These are phyloP conservation scores for Polymixis flavicincta DNA, from an alignment of 2,888 invertebrate genomes.

Conservation along the genomic window DNA sequence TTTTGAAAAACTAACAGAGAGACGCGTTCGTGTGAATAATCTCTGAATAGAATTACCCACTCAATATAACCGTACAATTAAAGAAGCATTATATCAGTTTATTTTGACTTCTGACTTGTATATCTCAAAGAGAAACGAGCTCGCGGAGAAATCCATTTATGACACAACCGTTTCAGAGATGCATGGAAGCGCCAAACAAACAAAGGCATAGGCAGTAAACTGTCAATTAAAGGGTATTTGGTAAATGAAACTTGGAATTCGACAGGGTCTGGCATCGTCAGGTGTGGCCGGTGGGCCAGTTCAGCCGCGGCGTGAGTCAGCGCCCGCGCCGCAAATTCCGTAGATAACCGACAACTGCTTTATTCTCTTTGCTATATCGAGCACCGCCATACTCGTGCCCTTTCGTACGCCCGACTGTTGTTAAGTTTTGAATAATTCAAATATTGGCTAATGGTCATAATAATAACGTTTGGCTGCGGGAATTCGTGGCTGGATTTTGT, in stretches of 20 bases:
- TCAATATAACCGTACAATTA: background rate
- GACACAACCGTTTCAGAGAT: conserved; percentile 40
- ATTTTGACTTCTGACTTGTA: conserved; percentile 10
- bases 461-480: conserved; percentile 65
- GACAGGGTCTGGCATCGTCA: conserved; percentile 84
- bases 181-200: conserved; percentile 62
- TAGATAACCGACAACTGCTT: conserved; percentile 87
- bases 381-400: conserved; percentile 85
- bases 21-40: background rate
- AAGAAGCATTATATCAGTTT: background rate
- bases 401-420: conserved; percentile 79
- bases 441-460: conserved; percentile 74
- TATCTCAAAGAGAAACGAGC: conserved; percentile 15
- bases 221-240: conserved; percentile 77
- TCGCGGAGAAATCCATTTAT: conserved; percentile 37
- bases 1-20: background rate
- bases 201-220: conserved; percentile 64
- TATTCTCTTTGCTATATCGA: conserved; percentile 81
- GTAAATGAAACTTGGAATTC: conserved; percentile 79
- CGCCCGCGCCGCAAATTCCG: conserved; percentile 85
- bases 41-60: background rate
- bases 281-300: conserved; percentile 87
- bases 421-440: conserved; percentile 77
- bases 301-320: conserved; percentile 80
- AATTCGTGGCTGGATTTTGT: conserved; percentile 57